A percentile compares a stretch with the other conserved stretches of the same genome.
phyloP scores from a whole-genome alignment of 2,888 invertebrate species.

The Noctua pronuba region DNA sequence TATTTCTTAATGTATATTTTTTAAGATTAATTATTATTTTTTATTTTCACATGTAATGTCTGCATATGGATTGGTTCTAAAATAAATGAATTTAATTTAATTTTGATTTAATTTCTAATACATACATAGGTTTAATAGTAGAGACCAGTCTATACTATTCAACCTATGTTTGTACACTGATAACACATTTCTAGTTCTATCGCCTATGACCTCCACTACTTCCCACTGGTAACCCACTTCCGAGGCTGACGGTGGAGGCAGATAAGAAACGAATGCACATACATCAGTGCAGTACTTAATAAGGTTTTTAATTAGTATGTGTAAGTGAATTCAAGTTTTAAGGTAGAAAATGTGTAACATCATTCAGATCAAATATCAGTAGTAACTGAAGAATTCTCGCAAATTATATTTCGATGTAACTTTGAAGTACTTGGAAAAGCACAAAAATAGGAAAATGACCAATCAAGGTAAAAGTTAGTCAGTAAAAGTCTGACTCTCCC shows the following conservation, averaged over 20 bases:
- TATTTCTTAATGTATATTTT: too few relatives aligned
- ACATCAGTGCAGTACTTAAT: background rate
- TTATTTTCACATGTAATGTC: too few relatives aligned
- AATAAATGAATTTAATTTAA: too few relatives aligned
- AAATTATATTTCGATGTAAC: background rate
- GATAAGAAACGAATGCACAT: slow-evolving; percentile 45
- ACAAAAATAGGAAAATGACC: background rate
- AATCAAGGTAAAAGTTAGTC: background rate
- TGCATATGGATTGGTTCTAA: too few relatives aligned
- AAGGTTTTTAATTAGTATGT: background rate
- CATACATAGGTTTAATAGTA: too few relatives aligned
- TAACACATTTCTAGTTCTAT: slow-evolving; percentile 38
- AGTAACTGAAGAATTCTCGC: background rate
- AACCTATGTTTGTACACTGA: slow-evolving; percentile 35
- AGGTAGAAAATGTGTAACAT: background rate
- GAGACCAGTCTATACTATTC: background rate
- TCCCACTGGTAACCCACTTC: slow-evolving; percentile 55
- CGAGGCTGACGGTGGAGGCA: slow-evolving; percentile 14
- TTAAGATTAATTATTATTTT: too few relatives aligned
- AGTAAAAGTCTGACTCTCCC: too few relatives aligned
- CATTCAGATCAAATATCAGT: slow-evolving; percentile 1
- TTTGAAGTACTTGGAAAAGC: background rate
- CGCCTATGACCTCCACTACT: slow-evolving; percentile 32
- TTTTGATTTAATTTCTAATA: too few relatives aligned
- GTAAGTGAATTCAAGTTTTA: slow-evolving; percentile 2